Base-by-base conservation (phyloP, 23 tunicate species). In the Corella eumyota region DNA sequence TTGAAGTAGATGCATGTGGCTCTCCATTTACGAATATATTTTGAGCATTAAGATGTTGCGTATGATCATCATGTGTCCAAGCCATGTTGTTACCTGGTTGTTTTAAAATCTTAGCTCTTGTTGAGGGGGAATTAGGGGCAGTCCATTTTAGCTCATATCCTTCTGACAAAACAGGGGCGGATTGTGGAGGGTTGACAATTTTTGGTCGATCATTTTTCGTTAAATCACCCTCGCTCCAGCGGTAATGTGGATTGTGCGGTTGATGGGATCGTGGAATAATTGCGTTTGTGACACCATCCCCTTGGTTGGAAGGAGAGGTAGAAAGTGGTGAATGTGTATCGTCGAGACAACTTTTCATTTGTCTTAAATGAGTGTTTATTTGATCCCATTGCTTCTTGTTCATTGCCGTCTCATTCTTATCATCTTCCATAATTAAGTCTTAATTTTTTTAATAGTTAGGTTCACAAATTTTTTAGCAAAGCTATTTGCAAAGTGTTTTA, bases 161-260 rank as follows among this genome's bases (percentile, higher is more conserved):
- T 34, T 66, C 90, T 2, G 90, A 74, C 11, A 66, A 66, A 24
- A 82, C 75, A 20, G 92, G 92, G 20, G 92, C 92, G 40, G 92
- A 72, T 46, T 82, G 92, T 2, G 92, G 92, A 2, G 78, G 73
- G 1, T 34, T 50, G 25, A 56, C 28, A 9, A 58, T 9, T 25
- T 61, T 60, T 5, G 40, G 13, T 51, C 44, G 31, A 3, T 60
- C 57, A 11, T 40, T 25, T 24, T 38, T 64, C 1, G 26, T 64
- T 25, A 74, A 49, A 40, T 74, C 80, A 4, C 80, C 80, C 49
- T 74, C 80, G 56, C 80, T 74, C 32, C 71, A 27, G 19, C 80
- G 34, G 40, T 74, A 74, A 32, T 26, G 27, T 25, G 78, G 78
- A 46, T 72, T 72, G 38, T 74, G 71, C n/a, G 61, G 65, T 34